phyloP scores from a whole-genome alignment of 1,140 invertebrate genomes.

The Pinna nobilis region DNA sequence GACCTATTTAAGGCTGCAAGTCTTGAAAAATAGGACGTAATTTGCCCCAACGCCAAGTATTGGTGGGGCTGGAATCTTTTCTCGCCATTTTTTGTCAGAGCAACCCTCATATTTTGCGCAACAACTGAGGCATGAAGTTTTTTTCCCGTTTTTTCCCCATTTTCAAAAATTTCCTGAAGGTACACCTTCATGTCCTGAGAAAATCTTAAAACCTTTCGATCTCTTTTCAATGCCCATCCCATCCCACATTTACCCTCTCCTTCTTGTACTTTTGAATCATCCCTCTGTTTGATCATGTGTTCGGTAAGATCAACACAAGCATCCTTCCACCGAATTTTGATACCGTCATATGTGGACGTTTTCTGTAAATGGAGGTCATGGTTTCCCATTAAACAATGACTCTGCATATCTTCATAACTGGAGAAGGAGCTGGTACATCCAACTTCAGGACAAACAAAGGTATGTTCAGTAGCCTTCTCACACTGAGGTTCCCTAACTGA shows the following conservation, averaged over 20 bases:
- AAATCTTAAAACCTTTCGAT: constrained; percentile 4
- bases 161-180: constrained; percentile 21
- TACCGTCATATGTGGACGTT: background rate
- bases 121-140: background rate
- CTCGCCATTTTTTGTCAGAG: background rate
- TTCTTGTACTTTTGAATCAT: background rate
- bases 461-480: background rate
- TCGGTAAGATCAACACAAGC: background rate
- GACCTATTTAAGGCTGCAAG: background rate
- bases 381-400: background rate
- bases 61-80: constrained; percentile 9
- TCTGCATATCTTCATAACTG: background rate
- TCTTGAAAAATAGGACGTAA: constrained; percentile 19
- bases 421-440: background rate
- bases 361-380: background rate
- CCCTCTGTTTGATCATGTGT: background rate
- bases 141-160: constrained; percentile 7
- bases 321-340: background rate
- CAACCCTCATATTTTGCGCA: constrained; percentile 15
- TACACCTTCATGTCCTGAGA: background rate
- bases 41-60: constrained; percentile 5
- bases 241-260: background rate
- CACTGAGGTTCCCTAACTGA: background rate
- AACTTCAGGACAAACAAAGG: background rate
- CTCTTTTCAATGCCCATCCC: constrained; percentile 18